A percentile compares a stretch with the other conserved stretches of the same genome.
Conservation (phyloP, 2,888 invertebrate species). For the Cancer borealis region DNA sequence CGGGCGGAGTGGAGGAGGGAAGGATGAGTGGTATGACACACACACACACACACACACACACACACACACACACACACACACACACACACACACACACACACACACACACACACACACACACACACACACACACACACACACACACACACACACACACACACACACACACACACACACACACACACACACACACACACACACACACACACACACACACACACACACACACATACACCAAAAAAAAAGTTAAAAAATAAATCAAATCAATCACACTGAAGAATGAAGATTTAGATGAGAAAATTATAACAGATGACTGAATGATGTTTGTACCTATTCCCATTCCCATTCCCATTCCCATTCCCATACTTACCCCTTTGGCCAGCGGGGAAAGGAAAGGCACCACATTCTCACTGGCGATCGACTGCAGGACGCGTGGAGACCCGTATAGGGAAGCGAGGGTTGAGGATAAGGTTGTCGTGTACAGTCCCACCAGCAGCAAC, state of each 20-base stretch:
- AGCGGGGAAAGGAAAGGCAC: constrained; percentile 93
- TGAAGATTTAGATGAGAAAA: not conserved
- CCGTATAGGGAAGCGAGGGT: constrained; percentile 98
- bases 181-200: constrained; percentile 32
- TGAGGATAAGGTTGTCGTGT: constrained; percentile 97
- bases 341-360: not conserved
- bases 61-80: too few relatives aligned
- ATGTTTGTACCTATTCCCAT: not conserved
- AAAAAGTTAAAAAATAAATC: not conserved
- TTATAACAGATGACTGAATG: not conserved
- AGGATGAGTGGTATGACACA: not conserved
- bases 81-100: too few relatives aligned
- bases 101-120: not conserved
- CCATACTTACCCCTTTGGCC: constrained; percentile 89
- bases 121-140: not conserved
- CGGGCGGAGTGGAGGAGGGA: not conserved
- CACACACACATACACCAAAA: not conserved
- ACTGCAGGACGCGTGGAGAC: constrained; percentile 95
- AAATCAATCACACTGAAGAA: not conserved
- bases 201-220: not conserved
- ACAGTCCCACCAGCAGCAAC: constrained; percentile 92
- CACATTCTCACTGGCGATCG: constrained; percentile 96
- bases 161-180: not conserved
- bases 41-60: too few relatives aligned
- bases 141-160: not conserved